Base-by-base conservation (phyloP, 1,140 invertebrate species). In the Melitaea cinxia region DNA sequence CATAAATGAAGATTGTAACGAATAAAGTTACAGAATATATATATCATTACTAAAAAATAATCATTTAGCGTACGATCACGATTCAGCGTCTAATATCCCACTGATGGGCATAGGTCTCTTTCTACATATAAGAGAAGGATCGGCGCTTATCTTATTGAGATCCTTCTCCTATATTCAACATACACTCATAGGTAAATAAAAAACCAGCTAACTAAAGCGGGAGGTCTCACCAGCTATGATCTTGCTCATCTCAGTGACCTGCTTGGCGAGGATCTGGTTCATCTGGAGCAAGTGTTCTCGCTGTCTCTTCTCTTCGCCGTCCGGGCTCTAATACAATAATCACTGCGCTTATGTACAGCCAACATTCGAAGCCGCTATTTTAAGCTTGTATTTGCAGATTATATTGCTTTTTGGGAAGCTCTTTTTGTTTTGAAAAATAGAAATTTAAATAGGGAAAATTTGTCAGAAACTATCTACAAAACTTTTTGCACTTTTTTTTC, bases 231-330 rank as follows among this genome's bases (percentile, higher is more conserved):
- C 96, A 91, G 97, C 97, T 71, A 97, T 96, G 85, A 97, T 96
- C 93, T 97, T 97, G 91, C 96, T 98, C 92, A 96, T 97, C 85
- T 97, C 96, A 92, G 97, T 98, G 59, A 98, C 97, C 93, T 98
- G 96, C 80, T 96, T 95, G n/a, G 97, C 97, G 67, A 98, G 91
- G 73, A 97, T 96, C 90, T 98, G 97, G 92, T 97, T 97, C 59
- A 98, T 92, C 77, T 96, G 95, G 39, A 98, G 91, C 72, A 98
- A 92, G 83, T 97, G 96, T 77, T 97, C 96, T 28, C 97, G 92
- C 77, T 97, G 96, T 65, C 95, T 93, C 85, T 97, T 97, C 78
- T 98, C 96, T 76, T 96, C 95, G 23, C 92, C 94, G 28, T 96
- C 93, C 81, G 96, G 93, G 81, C 93, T 93, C 91, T 92, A 88